phyloP scores from a whole-genome alignment of 2,797 vertebrate genomes.

The Pristis pectinata region DNA sequence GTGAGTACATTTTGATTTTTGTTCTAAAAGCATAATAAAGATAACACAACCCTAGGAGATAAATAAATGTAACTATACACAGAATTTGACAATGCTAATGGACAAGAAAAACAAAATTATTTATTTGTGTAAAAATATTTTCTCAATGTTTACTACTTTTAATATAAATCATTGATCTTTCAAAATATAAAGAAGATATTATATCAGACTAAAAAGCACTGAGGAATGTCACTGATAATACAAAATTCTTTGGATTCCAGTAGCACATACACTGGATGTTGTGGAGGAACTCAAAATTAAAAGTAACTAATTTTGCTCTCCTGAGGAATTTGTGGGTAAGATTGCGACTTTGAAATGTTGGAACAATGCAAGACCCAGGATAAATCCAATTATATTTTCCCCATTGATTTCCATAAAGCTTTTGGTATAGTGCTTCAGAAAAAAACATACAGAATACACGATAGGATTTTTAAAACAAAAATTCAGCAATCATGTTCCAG shows the following conservation, averaged over 20 bases:
- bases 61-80: neutral
- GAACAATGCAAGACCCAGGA: neutral
- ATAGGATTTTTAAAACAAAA: too few relatives aligned
- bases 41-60: neutral
- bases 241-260: neutral
- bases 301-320: neutral
- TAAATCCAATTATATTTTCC: neutral
- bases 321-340: neutral
- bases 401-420: neutral
- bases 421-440: neutral
- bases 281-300: neutral
- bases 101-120: neutral
- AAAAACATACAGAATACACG: neutral
- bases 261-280: neutral
- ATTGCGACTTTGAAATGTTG: neutral
- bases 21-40: neutral
- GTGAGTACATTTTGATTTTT: constrained; percentile 60
- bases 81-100: neutral
- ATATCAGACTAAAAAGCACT: neutral
- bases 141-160: neutral
- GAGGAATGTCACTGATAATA: neutral
- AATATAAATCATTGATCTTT: neutral
- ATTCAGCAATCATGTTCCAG: neutral
- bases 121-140: neutral
- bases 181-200: neutral